Conservation (phyloP, 1,140 invertebrate genomes). For the Brachystomella parvula region DNA sequence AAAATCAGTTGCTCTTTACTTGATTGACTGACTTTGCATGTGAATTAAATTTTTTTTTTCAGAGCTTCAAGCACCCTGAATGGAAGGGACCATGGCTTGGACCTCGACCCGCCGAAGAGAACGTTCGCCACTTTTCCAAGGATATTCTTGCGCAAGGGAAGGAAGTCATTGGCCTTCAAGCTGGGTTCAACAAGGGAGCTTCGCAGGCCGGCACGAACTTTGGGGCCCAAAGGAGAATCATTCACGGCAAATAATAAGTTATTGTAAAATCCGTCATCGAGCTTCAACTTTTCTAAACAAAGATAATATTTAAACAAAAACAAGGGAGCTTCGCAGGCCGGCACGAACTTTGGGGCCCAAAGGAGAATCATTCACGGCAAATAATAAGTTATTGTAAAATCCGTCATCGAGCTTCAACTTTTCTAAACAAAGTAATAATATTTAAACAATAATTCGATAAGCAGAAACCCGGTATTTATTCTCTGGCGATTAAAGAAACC, state of each 20-base stretch:
- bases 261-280: neutral
- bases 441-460: neutral
- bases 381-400: neutral
- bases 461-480: neutral
- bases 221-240: conserved; percentile 80
- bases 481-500: neutral
- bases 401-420: too few relatives aligned
- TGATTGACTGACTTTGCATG: conserved; percentile 1
- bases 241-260: conserved; percentile 73
- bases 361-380: neutral
- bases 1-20: neutral
- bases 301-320: neutral
- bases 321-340: neutral
- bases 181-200: conserved; percentile 91
- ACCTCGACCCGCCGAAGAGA: conserved; percentile 81
- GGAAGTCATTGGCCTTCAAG: conserved; percentile 84
- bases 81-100: conserved; percentile 81
- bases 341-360: neutral
- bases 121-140: conserved; percentile 83
- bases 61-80: conserved; percentile 83
- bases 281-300: neutral
- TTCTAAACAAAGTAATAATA: too few relatives aligned
- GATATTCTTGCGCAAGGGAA: conserved; percentile 84
- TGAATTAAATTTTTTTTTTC: neutral
- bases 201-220: conserved; percentile 86